Conservation (phyloP, 2,113 vertebrate species). For the Psephotus haematonotus region DNA sequence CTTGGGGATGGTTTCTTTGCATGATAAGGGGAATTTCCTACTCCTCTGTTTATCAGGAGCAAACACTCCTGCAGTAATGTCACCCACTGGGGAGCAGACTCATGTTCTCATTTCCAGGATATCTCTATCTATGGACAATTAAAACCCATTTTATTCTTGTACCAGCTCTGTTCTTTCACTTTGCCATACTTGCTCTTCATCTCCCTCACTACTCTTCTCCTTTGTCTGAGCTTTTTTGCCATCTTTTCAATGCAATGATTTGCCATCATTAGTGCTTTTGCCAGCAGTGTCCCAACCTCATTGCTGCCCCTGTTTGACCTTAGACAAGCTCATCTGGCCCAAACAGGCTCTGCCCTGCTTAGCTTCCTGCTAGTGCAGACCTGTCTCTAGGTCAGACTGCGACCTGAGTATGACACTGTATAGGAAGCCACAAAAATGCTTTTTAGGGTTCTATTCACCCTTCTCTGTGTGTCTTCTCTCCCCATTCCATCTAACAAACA, state of each 20-base stretch:
- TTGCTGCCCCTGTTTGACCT: not conserved
- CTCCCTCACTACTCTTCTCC: not conserved
- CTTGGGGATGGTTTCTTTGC: slow-evolving; percentile 8
- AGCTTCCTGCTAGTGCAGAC: not conserved
- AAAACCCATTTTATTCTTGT: not conserved
- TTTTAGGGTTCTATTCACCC: not conserved
- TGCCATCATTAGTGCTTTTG: not conserved
- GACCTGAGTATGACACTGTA: not conserved
- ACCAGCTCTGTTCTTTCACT: not conserved
- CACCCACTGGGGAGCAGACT: not conserved
- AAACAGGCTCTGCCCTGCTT: not conserved
- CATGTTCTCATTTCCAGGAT: not conserved
- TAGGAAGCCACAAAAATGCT: not conserved
- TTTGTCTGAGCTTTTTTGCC: not conserved
- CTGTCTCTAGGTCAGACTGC: not conserved
- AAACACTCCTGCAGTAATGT: not conserved
- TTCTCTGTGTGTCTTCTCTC: not conserved
- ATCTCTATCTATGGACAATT: not conserved
- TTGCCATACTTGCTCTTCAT: not conserved
- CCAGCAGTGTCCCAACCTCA: not conserved
- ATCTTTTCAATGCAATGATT: not conserved
- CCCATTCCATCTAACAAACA: not conserved
- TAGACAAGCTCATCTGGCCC: not conserved
- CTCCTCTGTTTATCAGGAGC: slow-evolving; percentile 1
- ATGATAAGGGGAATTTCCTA: slow-evolving; percentile 24